Conservation (phyloP, 2,888 invertebrate species). For the Azorinus chamasolen region DNA sequence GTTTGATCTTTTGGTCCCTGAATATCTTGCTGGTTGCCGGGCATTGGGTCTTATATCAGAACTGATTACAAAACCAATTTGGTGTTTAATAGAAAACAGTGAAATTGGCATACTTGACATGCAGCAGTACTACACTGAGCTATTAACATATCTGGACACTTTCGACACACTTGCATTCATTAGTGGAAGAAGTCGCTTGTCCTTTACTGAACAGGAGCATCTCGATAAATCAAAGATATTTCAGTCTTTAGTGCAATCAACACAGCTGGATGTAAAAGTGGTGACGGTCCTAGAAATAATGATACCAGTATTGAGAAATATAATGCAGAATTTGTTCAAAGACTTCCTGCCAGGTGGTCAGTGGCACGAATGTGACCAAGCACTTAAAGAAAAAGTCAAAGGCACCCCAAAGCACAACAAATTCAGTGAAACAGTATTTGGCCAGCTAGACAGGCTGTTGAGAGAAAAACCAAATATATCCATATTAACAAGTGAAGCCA, state of each 20-base stretch:
- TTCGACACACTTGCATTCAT: constrained; percentile 16
- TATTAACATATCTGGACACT: constrained; percentile 31
- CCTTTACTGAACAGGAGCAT: constrained; percentile 9
- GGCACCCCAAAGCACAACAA: constrained; percentile 27
- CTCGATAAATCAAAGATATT: constrained; percentile 14
- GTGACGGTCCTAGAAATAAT: constrained; percentile 6
- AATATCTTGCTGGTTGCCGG: constrained; percentile 56
- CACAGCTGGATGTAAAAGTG: neutral
- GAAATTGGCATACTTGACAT: constrained; percentile 29
- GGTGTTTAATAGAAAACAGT: constrained; percentile 38
- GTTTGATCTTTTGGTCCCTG: constrained; percentile 39
- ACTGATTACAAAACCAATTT: constrained; percentile 37
- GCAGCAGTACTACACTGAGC: constrained; percentile 21
- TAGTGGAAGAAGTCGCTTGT: constrained; percentile 11
- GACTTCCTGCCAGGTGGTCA: constrained; percentile 21
- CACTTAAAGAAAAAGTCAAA: constrained; percentile 6
- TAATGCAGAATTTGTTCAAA: constrained; percentile 23
- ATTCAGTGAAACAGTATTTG: constrained; percentile 28
- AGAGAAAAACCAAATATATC: constrained; percentile 41
- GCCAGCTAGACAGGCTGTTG: constrained; percentile 34
- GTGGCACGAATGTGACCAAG: constrained; percentile 15
- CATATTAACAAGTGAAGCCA: constrained; percentile 29
- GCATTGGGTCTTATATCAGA: constrained; percentile 47
- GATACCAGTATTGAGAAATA: constrained; percentile 22
- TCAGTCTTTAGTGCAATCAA: constrained; percentile 2